Evolutionary conservation across 2,113 vertebrate species (phyloP), one percentile per base, ranked within the genome.

Genomic region (Pelobates fuscus): DNA sequence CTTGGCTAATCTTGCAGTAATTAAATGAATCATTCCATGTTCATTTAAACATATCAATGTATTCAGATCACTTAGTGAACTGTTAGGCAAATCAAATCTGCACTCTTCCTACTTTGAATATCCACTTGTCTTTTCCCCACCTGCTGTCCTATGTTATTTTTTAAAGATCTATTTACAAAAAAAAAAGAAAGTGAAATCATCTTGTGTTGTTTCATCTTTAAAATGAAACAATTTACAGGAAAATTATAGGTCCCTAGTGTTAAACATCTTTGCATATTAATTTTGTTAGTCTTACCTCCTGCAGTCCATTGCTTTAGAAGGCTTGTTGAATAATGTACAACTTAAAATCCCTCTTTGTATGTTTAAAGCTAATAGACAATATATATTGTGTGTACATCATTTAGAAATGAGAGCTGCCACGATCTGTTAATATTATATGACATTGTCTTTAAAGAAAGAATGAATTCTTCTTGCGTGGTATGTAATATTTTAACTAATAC

Each of bases 181-280:
- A 83, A 88, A 80, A 85, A 87, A 88, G 83, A 89, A 91, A 95
- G 92, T 89, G 87, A 87, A 91, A 92, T 94, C 93, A 93, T 95
- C 91, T 93, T 91, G 80, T 90, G 87, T 87, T 90, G 90, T 94
- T 97, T 95, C 92, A 95, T 95, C 89, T 92, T 92, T 93, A 94
- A 93, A 94, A 91, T 79, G 89, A 95, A 96, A 94, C 91, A 89
- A 95, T 96, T 95, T 96, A 91, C 89, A 88, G 91, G 93, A 94
- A 96, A 97, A 98, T 97, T 92, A 98, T 92, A 92, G 93, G 94
- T 94, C 94, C 94, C 93, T 85, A 88, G 93, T 94, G 94, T 86
- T 92, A 90, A 93, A 92, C 89, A 92, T 93, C 93, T 98, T 98
- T 96, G 95, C 94, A 97, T 98, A 96, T 94, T 98, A 96, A 98